These are phyloP conservation scores for Aphrophora alni DNA, from an alignment of 2,888 invertebrate species.

Conservation along the genomic window DNA sequence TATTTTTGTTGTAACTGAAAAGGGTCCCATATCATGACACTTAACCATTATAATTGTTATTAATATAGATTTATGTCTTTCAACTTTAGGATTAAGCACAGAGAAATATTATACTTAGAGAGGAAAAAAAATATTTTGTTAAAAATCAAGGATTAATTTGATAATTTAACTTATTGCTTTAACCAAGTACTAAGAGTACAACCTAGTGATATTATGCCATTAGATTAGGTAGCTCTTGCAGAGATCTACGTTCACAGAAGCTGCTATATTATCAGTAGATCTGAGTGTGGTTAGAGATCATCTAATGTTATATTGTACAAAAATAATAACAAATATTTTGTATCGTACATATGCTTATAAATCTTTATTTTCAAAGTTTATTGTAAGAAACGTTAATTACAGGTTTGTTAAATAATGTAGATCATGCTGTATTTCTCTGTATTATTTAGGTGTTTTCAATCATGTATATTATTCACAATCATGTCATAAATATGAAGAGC, in stretches of 20 bases:
- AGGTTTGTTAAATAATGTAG: neutral
- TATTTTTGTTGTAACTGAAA: neutral
- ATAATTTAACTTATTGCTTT: neutral
- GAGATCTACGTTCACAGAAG: too few relatives aligned
- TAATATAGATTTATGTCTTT: constrained; percentile 31
- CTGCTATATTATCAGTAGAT: too few relatives aligned
- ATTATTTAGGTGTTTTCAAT: neutral
- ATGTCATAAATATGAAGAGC: neutral
- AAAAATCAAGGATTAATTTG: neutral
- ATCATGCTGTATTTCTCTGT: neutral
- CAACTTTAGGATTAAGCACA: constrained; percentile 32
- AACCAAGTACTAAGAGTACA: neutral
- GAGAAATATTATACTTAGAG: neutral
- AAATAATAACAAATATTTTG: neutral
- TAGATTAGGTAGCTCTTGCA: neutral
- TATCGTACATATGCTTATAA: neutral
- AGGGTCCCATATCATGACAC: neutral
- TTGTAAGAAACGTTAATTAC: neutral
- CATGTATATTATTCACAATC: neutral
- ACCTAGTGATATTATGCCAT: neutral
- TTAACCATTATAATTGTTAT: neutral
- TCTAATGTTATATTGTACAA: neutral
- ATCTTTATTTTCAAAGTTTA: neutral
- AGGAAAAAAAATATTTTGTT: neutral
- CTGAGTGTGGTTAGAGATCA: too few relatives aligned